Evolutionary conservation across 2,888 invertebrate species (phyloP), one percentile per base, ranked within the genome.

Genomic region (Rhogogaster chlorosoma): DNA sequence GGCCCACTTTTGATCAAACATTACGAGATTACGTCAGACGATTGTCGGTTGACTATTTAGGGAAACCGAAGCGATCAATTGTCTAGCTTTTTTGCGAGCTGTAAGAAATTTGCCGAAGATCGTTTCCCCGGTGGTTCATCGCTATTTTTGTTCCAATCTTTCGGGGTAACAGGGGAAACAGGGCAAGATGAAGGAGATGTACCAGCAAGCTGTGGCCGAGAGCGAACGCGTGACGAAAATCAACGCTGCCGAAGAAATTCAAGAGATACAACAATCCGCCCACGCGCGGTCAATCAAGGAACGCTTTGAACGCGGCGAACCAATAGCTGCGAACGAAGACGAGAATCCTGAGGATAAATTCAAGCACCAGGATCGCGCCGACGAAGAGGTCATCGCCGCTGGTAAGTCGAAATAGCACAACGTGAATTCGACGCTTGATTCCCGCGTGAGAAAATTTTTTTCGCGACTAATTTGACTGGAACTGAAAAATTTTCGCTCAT

Each of bases 121-220:
- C 7, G 7, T 18, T 29, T 0, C 3, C 32, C 53, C 15, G 5
- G 2, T 32, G 18, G 12, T 22, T 49, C 18, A 32, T 77, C 12
- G n/a, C 9, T n/a, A 57, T 83, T 45, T 36, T 57, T 77, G 22
- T 84, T 83, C n/a, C 83, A 78, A 64, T 36, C 84, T 85, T 91
- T 90, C 80, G 45, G 29, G 15, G n/a, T 29, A 80, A 22, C 93
- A 97, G 96, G 98, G 98, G 15, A 98, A 98, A 92, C 98, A 98
- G 94, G 97, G 96, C 0, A 97, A 97, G 91, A 97, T 98, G 94
- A 98, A 98, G 92, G 98, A 98, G 91, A 96, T 97, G 95, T 98
- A 98, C 92, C 98, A 98, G 91, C 98, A 98, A 91, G 98, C 98
- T 0, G 97, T 98, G 0, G 96, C 96, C 89, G 97, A 97, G 89